A percentile compares a stretch with the other conserved stretches of the same genome.
These are phyloP conservation scores for Eubucco bourcierii DNA, from an alignment of 2,113 vertebrate species.

Conservation along the genomic window DNA sequence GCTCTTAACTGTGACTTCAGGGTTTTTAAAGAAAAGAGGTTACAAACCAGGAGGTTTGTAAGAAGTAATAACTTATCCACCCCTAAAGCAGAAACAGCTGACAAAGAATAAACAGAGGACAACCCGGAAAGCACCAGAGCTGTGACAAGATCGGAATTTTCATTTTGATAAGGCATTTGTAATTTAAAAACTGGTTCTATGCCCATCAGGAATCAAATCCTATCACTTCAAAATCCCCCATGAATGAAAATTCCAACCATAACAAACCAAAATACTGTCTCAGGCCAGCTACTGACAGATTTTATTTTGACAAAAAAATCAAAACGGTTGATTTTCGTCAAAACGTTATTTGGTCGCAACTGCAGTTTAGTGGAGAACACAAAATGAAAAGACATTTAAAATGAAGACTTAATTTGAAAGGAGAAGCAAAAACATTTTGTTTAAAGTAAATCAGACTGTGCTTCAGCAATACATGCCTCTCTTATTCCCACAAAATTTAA, in stretches of 20 bases:
- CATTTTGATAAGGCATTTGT: slow-evolving; percentile 20
- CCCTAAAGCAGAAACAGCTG: not conserved
- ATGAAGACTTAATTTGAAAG: not conserved
- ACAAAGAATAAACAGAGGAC: slow-evolving; percentile 26
- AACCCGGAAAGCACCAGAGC: not conserved
- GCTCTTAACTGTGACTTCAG: not conserved
- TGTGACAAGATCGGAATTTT: slow-evolving; percentile 37
- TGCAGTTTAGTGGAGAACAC: not conserved
- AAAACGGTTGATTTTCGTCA: not conserved
- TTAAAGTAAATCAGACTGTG: not conserved
- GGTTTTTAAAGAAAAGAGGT: not conserved
- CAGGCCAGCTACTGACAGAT: slow-evolving; percentile 32
- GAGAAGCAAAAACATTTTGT: not conserved
- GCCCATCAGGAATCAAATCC: slow-evolving; percentile 38
- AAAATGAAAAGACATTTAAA: not conserved
- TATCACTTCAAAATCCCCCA: slow-evolving; percentile 35
- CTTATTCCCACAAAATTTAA: not conserved
- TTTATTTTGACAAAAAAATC: slow-evolving; percentile 56
- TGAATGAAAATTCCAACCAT: slow-evolving; percentile 32
- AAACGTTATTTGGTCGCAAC: not conserved
- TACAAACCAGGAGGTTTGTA: not conserved
- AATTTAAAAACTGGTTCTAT: slow-evolving; percentile 42
- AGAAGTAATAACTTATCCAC: not conserved
- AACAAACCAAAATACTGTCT: slow-evolving; percentile 40
- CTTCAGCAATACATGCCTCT: not conserved